phyloP scores from a whole-genome alignment of 2,113 vertebrate genomes.

The Sebastes schlegelii region DNA sequence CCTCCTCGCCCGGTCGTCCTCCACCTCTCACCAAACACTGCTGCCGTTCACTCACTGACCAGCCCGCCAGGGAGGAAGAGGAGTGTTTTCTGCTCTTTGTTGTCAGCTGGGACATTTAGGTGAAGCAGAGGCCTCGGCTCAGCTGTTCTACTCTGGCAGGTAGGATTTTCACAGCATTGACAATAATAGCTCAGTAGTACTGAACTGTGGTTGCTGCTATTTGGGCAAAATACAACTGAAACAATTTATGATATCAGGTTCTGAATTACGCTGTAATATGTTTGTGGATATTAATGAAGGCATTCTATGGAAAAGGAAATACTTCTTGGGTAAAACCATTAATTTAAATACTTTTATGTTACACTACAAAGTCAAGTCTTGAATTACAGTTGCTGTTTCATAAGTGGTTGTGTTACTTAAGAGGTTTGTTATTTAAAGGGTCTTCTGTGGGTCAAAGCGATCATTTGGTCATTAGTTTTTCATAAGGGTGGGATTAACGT shows the following conservation, averaged over 20 bases:
- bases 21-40: constrained; percentile 31
- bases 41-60: constrained; percentile 34
- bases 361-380: not conserved
- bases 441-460: constrained; percentile 46
- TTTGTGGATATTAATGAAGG: not conserved
- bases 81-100: constrained; percentile 32
- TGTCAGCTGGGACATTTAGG: constrained; percentile 35
- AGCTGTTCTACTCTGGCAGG: constrained; percentile 46
- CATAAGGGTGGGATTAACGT: constrained; percentile 51
- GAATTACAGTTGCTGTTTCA: not conserved
- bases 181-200: not conserved
- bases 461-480: constrained; percentile 64
- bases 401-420: not conserved
- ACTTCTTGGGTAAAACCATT: not conserved
- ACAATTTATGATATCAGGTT: not conserved
- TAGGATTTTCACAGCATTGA: constrained; percentile 39
- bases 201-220: constrained; percentile 5
- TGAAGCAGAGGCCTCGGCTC: constrained; percentile 42
- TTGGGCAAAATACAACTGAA: not conserved
- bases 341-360: not conserved
- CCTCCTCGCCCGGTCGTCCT: constrained; percentile 22
- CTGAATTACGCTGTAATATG: not conserved
- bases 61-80: constrained; percentile 7
- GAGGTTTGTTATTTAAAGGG: constrained; percentile 31
- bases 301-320: not conserved